phyloP scores from a whole-genome alignment of 2,113 vertebrate genomes.

The Brachirus orientalis region DNA sequence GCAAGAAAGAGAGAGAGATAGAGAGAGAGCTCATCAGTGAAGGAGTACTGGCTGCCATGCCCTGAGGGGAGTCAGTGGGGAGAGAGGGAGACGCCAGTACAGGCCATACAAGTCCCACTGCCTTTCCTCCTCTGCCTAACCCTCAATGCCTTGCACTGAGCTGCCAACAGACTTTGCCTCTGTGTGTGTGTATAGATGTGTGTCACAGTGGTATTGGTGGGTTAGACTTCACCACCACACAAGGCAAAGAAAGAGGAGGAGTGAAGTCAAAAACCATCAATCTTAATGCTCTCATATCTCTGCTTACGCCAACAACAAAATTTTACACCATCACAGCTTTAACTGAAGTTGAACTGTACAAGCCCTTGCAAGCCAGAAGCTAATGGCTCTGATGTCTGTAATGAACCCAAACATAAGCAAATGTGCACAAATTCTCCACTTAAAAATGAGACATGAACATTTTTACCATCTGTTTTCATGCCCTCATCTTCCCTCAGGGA shows the following conservation, averaged over 20 bases:
- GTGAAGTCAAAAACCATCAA: conserved; percentile 63
- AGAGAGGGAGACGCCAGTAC: conserved; percentile 75
- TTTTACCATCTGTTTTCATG: conserved; percentile 28
- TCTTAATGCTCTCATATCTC: conserved; percentile 57
- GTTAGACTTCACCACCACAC: conserved; percentile 60
- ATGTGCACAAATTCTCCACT: conserved; percentile 33
- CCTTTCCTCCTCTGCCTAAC: conserved; percentile 68
- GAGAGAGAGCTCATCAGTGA: conserved; percentile 60
- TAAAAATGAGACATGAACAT: conserved; percentile 23
- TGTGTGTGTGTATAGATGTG: conserved; percentile 16
- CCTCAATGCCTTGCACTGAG: conserved; percentile 72
- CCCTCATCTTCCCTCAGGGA: conserved; percentile 23
- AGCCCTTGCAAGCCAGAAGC: conserved; percentile 61
- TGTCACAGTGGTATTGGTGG: conserved; percentile 52
- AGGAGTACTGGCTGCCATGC: conserved; percentile 74
- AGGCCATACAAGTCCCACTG: conserved; percentile 78
- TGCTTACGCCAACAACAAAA: conserved; percentile 69
- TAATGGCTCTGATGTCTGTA: conserved; percentile 54
- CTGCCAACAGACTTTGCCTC: conserved; percentile 66
- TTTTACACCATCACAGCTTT: conserved; percentile 63
- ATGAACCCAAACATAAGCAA: conserved; percentile 52
- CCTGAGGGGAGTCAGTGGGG: conserved; percentile 76
- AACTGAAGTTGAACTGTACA: conserved; percentile 58
- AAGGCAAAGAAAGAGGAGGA: conserved; percentile 45
- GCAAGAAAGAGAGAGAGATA: conserved; percentile 8